Evolutionary conservation across 2,888 invertebrate species (phyloP).

Genomic region (Sialis lutaria): DNA sequence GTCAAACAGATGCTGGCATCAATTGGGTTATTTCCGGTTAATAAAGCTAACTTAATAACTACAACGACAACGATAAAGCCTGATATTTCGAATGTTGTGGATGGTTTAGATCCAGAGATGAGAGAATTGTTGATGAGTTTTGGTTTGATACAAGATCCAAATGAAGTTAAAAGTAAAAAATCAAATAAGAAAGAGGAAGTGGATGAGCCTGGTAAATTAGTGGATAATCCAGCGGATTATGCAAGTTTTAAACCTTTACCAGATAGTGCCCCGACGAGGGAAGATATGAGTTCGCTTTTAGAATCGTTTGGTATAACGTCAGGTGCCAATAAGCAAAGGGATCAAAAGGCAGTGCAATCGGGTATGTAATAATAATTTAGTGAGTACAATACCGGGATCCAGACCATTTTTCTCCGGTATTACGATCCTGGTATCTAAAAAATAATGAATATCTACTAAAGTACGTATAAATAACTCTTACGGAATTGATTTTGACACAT

Average conservation of each 20-base stretch:
- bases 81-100: slow-evolving; percentile 21
- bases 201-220: slow-evolving; percentile 15
- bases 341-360: slow-evolving; percentile 8
- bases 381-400: no score
- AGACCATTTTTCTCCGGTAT: no score
- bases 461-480: no score
- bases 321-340: slow-evolving; percentile 7
- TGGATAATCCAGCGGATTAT: slow-evolving; percentile 21
- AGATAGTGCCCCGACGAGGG: slow-evolving; percentile 14
- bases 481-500: no score
- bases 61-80: slow-evolving; percentile 17
- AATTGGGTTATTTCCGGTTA: slow-evolving; percentile 20
- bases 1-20: slow-evolving; percentile 26
- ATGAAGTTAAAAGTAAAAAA: slow-evolving; percentile 9
- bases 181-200: background rate
- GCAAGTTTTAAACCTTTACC: slow-evolving; percentile 25
- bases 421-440: no score
- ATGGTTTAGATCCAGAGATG: slow-evolving; percentile 24
- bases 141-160: slow-evolving; percentile 23
- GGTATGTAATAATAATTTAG: no score
- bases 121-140: slow-evolving; percentile 26
- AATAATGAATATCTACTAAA: no score
- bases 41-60: slow-evolving; percentile 1
- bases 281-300: slow-evolving; percentile 23
- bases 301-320: slow-evolving; percentile 21